These are phyloP conservation scores for Acleris emargana DNA, from an alignment of 2,888 invertebrate species.

Conservation along the genomic window DNA sequence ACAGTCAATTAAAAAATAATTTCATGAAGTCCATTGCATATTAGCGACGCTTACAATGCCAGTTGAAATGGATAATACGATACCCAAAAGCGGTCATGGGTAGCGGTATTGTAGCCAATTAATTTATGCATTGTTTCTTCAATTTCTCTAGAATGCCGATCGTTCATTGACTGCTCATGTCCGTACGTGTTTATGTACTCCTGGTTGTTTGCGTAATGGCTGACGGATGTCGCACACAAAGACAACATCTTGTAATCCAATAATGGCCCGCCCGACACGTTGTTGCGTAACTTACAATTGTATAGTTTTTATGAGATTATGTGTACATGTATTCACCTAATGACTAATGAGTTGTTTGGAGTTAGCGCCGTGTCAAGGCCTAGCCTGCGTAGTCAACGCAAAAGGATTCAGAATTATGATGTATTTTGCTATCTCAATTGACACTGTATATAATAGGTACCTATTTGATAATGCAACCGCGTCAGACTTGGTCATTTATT, in stretches of 20 bases:
- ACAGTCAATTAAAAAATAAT: too few species aligned
- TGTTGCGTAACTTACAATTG: slow-evolving; percentile 52
- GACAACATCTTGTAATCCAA: slow-evolving; percentile 56
- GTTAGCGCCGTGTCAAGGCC: slow-evolving; percentile 31
- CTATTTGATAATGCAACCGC: too few species aligned
- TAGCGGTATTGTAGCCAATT: background rate
- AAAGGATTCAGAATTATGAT: too few species aligned
- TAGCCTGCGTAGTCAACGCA: slow-evolving; percentile 16
- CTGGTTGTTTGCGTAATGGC: slow-evolving; percentile 34
- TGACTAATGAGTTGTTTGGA: background rate
- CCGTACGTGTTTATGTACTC: slow-evolving; percentile 10
- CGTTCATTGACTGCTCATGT: slow-evolving; percentile 18
- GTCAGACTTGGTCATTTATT: too few species aligned
- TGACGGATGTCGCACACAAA: slow-evolving; percentile 46
- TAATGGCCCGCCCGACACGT: slow-evolving; percentile 44
- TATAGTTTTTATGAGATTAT: slow-evolving; percentile 52
- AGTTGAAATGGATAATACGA: too few species aligned
- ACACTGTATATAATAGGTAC: too few species aligned
- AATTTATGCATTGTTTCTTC: slow-evolving; percentile 3
- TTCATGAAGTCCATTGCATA: too few species aligned
- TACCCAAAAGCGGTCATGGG: background rate
- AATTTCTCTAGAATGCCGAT: background rate
- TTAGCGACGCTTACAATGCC: too few species aligned
- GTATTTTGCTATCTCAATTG: too few species aligned
- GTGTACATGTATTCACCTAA: slow-evolving; percentile 39